A percentile compares a stretch with the other conserved stretches of the same genome.
phyloP scores from a whole-genome alignment of 37 sponge, comb jelly and placozoan species.

The Diacarnus erythraeanus region DNA sequence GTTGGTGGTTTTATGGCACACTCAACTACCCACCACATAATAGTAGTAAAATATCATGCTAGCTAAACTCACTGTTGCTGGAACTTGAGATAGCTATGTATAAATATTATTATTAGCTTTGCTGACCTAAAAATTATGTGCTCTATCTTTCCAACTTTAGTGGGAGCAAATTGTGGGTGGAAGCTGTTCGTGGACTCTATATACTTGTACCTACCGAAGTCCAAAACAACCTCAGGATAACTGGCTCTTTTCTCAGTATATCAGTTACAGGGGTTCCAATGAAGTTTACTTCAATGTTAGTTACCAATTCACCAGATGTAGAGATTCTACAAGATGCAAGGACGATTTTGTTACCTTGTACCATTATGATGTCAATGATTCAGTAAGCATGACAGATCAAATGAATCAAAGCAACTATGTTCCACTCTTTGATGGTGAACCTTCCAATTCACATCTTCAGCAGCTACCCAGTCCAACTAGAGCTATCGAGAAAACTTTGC shows the following conservation, averaged over 20 bases:
- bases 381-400: background rate
- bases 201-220: background rate
- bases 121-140: too few relatives aligned
- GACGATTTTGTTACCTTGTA: background rate
- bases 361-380: background rate
- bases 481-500: background rate
- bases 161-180: background rate
- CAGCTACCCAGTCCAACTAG: background rate
- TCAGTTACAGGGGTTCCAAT: background rate
- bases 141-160: background rate
- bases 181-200: background rate
- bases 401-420: background rate
- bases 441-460: background rate
- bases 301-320: background rate
- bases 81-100: too few relatives aligned
- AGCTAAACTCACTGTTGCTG: too few relatives aligned
- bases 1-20: too few relatives aligned
- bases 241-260: conserved; percentile 14
- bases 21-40: too few relatives aligned
- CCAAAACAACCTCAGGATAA: background rate
- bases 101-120: too few relatives aligned
- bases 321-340: background rate
- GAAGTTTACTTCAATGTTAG: conserved; percentile 1
- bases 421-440: background rate
- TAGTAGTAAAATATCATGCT: too few relatives aligned